Evolutionary conservation across 2,113 vertebrate species (phyloP).

Genomic region (Pithys albifrons): DNA sequence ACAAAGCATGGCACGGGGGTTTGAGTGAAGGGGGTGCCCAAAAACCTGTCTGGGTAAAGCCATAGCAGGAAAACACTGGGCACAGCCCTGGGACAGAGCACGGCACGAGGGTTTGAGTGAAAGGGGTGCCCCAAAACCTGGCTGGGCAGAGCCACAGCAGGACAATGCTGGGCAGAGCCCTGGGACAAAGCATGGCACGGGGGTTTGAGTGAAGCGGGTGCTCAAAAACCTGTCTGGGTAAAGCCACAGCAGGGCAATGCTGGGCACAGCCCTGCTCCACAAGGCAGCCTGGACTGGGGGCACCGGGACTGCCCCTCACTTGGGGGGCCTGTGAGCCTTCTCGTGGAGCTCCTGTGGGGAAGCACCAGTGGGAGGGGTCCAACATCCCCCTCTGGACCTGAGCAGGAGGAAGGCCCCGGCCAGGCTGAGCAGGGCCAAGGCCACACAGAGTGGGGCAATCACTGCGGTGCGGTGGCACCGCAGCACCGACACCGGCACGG

Average conservation of each 20-base stretch:
- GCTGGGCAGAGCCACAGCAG: too few relatives aligned
- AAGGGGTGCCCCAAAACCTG: too few relatives aligned
- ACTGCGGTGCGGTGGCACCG: neutral
- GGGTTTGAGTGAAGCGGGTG: too few relatives aligned
- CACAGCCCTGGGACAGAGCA: neutral
- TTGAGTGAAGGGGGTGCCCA: neutral
- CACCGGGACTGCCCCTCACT: neutral
- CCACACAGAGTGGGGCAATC: neutral
- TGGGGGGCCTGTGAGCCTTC: neutral
- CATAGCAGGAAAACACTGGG: too few relatives aligned
- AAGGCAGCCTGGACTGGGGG: neutral
- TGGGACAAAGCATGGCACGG: neutral
- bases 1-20: neutral
- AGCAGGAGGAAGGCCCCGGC: neutral
- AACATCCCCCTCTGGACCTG: neutral
- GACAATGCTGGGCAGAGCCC: neutral
- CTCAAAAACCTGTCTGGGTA: neutral
- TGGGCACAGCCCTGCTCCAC: neutral
- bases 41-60: too few relatives aligned
- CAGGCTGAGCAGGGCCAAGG: neutral
- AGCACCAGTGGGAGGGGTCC: neutral
- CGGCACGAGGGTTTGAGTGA: accelerated
- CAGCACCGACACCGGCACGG: neutral
- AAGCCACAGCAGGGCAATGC: neutral
- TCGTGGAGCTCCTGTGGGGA: accelerated